These are phyloP conservation scores for Malurus leucopterus DNA, from an alignment of 2,797 vertebrate genomes.

Conservation along the genomic window DNA sequence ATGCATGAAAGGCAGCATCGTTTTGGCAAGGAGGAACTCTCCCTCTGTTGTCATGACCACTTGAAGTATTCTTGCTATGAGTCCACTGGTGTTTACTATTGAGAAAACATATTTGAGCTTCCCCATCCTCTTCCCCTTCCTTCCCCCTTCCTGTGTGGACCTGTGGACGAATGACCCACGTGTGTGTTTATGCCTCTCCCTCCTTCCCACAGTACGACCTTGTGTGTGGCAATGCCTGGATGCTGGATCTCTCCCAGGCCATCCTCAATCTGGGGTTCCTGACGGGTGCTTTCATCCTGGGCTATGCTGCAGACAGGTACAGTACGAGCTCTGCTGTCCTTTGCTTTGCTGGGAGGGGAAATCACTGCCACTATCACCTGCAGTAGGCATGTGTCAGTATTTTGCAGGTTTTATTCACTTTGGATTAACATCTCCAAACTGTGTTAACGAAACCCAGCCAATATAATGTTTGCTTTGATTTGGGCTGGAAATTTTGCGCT, in stretches of 20 bases:
- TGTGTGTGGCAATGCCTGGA: conserved; percentile 86
- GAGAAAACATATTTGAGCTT: neutral
- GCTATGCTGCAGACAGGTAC: conserved; percentile 93
- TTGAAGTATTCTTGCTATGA: neutral
- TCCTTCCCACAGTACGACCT: conserved; percentile 84
- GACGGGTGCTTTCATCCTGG: conserved; percentile 83
- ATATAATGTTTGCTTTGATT: neutral
- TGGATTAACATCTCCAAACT: neutral
- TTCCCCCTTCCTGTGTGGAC: rapidly evolving
- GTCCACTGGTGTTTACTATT: neutral
- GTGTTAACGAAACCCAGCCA: neutral
- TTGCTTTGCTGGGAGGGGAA: neutral
- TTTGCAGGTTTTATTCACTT: neutral
- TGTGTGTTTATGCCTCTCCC: neutral
- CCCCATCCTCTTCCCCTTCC: neutral
- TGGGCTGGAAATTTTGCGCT: neutral
- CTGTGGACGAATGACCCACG: neutral
- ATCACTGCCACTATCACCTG: neutral
- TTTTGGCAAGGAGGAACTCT: neutral
- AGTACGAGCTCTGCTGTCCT: neutral
- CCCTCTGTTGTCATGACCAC: rapidly evolving
- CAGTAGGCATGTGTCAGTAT: rapidly evolving
- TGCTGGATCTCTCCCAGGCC: conserved; percentile 90
- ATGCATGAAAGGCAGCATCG: neutral
- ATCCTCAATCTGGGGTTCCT: conserved; percentile 89